Conservation (phyloP, 2,113 vertebrate species). For the Macrotis lagotis region DNA sequence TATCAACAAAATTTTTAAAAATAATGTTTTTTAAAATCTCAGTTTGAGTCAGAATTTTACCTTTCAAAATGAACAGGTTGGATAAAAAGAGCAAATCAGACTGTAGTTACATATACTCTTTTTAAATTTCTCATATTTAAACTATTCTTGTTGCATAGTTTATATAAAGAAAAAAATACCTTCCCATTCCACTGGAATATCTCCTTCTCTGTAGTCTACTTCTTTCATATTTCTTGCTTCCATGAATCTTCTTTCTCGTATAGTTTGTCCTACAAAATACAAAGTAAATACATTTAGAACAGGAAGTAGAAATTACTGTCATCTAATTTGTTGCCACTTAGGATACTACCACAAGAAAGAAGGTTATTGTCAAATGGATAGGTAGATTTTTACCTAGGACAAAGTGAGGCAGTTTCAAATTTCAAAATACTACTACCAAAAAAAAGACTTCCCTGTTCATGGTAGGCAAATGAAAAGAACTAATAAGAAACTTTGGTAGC, state of each 20-base stretch:
- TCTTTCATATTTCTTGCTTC: conserved; percentile 86
- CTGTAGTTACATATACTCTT: background rate
- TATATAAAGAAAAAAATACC: conserved; percentile 84
- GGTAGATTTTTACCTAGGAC: conserved; percentile 17
- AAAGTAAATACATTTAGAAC: conserved; percentile 61
- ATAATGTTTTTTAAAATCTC: conserved; percentile 17
- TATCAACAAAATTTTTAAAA: background rate
- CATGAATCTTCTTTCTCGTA: conserved; percentile 90
- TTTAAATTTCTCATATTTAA: background rate
- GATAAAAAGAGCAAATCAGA: conserved; percentile 21
- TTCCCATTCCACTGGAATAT: conserved; percentile 96
- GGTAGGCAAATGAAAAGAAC: background rate
- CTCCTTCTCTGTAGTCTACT: conserved; percentile 87
- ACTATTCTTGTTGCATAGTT: conserved; percentile 21
- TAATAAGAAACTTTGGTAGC: conserved; percentile 46
- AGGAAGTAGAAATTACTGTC: background rate
- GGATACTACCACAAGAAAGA: conserved; percentile 31
- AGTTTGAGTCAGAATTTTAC: background rate
- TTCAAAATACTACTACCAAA: background rate
- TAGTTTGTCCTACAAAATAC: conserved; percentile 85
- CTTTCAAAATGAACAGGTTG: conserved; percentile 27
- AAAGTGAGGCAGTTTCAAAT: conserved; percentile 38
- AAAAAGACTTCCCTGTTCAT: background rate
- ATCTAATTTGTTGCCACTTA: background rate
- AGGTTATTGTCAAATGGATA: conserved; percentile 31